These are phyloP conservation scores for Serinus canaria DNA, from an alignment of 2,113 vertebrate species.

Conservation along the genomic window DNA sequence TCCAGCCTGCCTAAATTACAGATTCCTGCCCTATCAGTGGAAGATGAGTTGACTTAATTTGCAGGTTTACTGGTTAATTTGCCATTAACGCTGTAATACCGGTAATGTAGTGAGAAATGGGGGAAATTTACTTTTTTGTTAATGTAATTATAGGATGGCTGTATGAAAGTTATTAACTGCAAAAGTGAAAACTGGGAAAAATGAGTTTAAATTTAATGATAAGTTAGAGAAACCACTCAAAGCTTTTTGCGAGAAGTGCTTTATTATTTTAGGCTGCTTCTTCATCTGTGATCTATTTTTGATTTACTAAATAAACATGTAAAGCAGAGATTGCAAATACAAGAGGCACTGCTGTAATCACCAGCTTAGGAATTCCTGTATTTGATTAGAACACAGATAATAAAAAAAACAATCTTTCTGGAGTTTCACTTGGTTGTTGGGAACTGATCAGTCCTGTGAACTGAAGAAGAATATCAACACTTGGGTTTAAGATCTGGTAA, in stretches of 20 bases:
- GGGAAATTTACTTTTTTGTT: constrained; percentile 34
- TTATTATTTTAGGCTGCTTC: neutral
- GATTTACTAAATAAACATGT: neutral
- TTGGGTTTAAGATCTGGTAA: neutral
- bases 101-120: constrained; percentile 9
- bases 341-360: neutral
- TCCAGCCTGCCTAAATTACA: neutral
- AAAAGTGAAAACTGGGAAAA: constrained; percentile 23
- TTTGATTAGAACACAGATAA: neutral
- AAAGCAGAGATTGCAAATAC: neutral
- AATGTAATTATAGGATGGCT: constrained; percentile 49
- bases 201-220: constrained; percentile 9
- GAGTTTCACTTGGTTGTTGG: neutral
- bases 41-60: constrained; percentile 46
- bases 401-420: neutral
- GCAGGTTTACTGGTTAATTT: constrained; percentile 23
- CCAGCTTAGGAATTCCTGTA: neutral
- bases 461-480: neutral
- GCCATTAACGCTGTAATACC: neutral
- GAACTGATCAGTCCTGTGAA: neutral
- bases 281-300: neutral
- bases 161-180: constrained; percentile 46
- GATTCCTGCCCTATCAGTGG: constrained; percentile 23
- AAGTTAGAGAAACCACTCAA: constrained; percentile 28
- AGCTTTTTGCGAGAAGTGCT: neutral